Conservation (phyloP, 1,140 invertebrate species). For the Araneus ventricosus region DNA sequence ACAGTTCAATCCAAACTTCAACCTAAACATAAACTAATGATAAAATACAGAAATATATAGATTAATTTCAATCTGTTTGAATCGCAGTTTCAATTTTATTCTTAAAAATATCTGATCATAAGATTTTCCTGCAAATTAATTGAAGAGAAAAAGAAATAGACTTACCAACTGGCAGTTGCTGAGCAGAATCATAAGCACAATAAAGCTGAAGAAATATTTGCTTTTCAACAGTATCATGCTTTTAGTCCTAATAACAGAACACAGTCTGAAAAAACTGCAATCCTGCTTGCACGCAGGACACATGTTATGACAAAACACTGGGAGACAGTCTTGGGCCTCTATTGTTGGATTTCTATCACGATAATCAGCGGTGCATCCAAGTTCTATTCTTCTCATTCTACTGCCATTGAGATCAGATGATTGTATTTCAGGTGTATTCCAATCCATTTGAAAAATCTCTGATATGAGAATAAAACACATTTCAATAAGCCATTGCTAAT, state of each 20-base stretch:
- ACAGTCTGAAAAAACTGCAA: constrained; percentile 50
- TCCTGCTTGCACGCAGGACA: constrained; percentile 43
- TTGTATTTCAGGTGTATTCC: constrained; percentile 63
- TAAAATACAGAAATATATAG: too few relatives aligned
- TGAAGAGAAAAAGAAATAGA: neutral
- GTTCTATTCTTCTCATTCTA: constrained; percentile 49
- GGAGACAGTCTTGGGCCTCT: constrained; percentile 45
- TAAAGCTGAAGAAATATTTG: constrained; percentile 28
- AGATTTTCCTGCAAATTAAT: too few relatives aligned
- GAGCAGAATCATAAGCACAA: constrained; percentile 45
- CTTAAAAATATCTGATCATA: too few relatives aligned
- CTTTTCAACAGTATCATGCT: constrained; percentile 9
- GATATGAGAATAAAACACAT: neutral
- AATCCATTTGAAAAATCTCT: constrained; percentile 72
- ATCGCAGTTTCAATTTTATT: too few relatives aligned
- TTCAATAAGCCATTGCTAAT: neutral
- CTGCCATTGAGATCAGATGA: constrained; percentile 56
- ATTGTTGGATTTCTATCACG: constrained; percentile 23
- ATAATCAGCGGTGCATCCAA: constrained; percentile 39
- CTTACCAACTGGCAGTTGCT: constrained; percentile 58
- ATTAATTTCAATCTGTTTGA: too few relatives aligned
- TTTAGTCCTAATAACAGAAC: constrained; percentile 30
- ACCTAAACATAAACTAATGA: too few relatives aligned
- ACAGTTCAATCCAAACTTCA: too few relatives aligned
- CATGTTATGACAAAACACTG: constrained; percentile 31